phyloP scores from a whole-genome alignment of 2,797 vertebrate genomes.

The Linurgus olivaceus region DNA sequence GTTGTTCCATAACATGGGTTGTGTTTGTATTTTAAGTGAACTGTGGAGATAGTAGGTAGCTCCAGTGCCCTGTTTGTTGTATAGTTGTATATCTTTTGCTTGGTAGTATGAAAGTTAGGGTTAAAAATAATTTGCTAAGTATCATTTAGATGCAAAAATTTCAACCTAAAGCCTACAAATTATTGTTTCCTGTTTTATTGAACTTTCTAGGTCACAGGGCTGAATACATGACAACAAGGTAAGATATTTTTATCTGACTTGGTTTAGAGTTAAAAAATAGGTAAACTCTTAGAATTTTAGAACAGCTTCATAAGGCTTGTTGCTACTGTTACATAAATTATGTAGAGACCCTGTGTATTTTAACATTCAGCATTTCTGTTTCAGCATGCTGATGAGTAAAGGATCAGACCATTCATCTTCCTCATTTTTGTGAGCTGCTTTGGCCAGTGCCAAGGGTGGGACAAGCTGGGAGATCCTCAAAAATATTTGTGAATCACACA shows the following conservation, averaged over 20 bases:
- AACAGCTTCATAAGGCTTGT: neutral
- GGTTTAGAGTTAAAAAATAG: neutral
- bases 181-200: slow-evolving; percentile 9
- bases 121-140: neutral
- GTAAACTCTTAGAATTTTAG: neutral
- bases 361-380: neutral
- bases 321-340: neutral
- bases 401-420: neutral
- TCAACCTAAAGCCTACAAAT: neutral
- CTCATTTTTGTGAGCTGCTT: neutral
- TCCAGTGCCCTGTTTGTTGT: neutral
- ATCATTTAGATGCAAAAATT: neutral
- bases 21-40: neutral
- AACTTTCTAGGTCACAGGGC: slow-evolving; percentile 88
- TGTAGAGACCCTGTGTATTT: neutral
- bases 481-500: neutral
- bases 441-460: neutral
- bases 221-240: slow-evolving; percentile 99
- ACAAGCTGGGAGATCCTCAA: neutral
- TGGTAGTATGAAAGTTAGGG: neutral
- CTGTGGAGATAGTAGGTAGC: neutral
- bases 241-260: slow-evolving; percentile 62
- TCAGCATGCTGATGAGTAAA: neutral
- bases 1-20: neutral
- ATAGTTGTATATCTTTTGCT: neutral